Conservation (phyloP, 53 echinoderm and acorn worm genomes). For the Apostichopus leukothele region DNA sequence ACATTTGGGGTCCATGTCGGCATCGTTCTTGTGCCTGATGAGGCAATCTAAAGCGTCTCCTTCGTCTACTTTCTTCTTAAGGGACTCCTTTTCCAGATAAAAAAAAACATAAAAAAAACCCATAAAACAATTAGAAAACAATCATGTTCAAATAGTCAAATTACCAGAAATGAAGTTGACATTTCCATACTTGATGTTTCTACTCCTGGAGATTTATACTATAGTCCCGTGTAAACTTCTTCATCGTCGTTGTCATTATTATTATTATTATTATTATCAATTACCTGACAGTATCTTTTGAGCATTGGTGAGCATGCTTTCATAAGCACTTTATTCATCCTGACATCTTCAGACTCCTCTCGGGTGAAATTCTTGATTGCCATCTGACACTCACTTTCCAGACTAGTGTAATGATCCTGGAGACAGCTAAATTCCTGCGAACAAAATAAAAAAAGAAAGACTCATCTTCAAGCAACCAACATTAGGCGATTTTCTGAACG, state of each 20-base stretch:
- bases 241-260: too few relatives aligned
- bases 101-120: too few relatives aligned
- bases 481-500: too few relatives aligned
- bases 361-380: constrained; percentile 74
- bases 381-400: constrained; percentile 46
- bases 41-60: constrained; percentile 83
- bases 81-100: constrained; percentile 50
- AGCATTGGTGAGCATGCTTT: constrained; percentile 94
- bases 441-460: background rate
- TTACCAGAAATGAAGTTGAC: too few relatives aligned
- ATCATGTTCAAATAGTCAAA: too few relatives aligned
- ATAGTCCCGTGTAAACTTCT: too few relatives aligned
- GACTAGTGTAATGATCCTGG: constrained; percentile 59
- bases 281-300: constrained; percentile 87
- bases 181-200: too few relatives aligned
- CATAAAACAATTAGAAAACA: background rate
- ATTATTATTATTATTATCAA: too few relatives aligned
- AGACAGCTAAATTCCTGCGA: constrained; percentile 81
- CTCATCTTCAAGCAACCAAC: too few relatives aligned
- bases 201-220: too few relatives aligned
- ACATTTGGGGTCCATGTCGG: constrained; percentile 86
- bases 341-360: constrained; percentile 88
- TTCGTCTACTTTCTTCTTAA: constrained; percentile 83
- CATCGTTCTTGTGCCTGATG: constrained; percentile 84
- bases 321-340: constrained; percentile 91